phyloP scores from a whole-genome alignment of 2,888 invertebrate species.

The Tetropium fuscum region DNA sequence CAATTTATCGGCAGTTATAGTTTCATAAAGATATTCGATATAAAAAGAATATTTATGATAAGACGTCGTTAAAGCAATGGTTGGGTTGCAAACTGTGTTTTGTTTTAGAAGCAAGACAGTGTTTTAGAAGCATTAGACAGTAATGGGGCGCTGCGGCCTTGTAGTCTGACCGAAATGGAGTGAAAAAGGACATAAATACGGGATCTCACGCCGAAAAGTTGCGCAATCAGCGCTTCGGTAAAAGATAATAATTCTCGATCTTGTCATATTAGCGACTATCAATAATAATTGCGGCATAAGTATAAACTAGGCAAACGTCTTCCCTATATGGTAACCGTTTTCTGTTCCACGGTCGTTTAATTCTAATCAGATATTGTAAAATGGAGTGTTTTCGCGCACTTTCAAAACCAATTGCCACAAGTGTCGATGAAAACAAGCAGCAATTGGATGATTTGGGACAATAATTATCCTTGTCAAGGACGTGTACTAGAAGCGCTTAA shows the following conservation, averaged over 20 bases:
- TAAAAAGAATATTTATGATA: background rate
- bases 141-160: conserved; percentile 15
- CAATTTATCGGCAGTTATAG: conserved; percentile 11
- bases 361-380: conserved; percentile 28
- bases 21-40: conserved; percentile 7
- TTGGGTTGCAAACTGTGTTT: conserved; percentile 5
- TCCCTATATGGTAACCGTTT: conserved; percentile 60
- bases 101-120: background rate
- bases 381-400: conserved; percentile 17
- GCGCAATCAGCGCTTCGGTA: conserved; percentile 27
- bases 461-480: too few species aligned
- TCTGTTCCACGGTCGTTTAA: conserved; percentile 60
- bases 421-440: conserved; percentile 4
- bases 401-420: conserved; percentile 21
- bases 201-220: conserved; percentile 29
- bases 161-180: conserved; percentile 15
- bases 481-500: too few species aligned
- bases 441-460: conserved; percentile 5
- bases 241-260: conserved; percentile 39
- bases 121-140: conserved; percentile 11
- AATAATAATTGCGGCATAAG: conserved; percentile 41
- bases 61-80: conserved; percentile 5
- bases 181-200: conserved; percentile 13
- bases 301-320: conserved; percentile 62
- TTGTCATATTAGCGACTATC: conserved; percentile 42